Evolutionary conservation across 1,140 invertebrate species (phyloP).

Genomic region (Lasaia peninsularis): DNA sequence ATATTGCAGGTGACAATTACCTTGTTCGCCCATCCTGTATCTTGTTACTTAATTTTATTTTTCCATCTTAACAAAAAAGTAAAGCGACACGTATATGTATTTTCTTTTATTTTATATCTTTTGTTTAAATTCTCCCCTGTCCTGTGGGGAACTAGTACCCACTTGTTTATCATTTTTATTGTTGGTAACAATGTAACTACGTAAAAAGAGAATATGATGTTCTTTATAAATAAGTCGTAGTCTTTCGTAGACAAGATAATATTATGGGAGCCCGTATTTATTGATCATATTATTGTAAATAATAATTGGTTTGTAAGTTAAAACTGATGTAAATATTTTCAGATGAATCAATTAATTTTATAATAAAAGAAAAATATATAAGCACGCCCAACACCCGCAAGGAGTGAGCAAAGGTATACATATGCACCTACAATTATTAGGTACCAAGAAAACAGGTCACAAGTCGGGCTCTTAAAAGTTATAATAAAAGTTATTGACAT

Average conservation of each 20-base stretch:
- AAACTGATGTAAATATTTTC: too few species aligned
- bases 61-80: neutral
- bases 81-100: neutral
- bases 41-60: conserved; percentile 7
- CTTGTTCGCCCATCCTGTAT: neutral
- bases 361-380: too few species aligned
- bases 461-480: too few species aligned
- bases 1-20: conserved; percentile 5
- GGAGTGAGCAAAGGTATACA: too few species aligned
- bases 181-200: neutral
- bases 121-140: neutral
- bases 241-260: neutral
- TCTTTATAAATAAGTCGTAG: neutral
- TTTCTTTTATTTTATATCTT: neutral
- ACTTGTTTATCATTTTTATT: neutral
- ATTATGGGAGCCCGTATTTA: too few species aligned
- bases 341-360: too few species aligned
- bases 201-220: neutral
- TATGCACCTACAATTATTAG: too few species aligned
- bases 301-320: too few species aligned
- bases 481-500: too few species aligned
- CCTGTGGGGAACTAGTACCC: neutral
- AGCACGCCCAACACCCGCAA: too few species aligned
- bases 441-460: too few species aligned
- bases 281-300: too few species aligned